A percentile compares a stretch with the other conserved stretches of the same genome.
phyloP scores from a whole-genome alignment of 2,888 invertebrate genomes.

The Andrena haemorrhoa region DNA sequence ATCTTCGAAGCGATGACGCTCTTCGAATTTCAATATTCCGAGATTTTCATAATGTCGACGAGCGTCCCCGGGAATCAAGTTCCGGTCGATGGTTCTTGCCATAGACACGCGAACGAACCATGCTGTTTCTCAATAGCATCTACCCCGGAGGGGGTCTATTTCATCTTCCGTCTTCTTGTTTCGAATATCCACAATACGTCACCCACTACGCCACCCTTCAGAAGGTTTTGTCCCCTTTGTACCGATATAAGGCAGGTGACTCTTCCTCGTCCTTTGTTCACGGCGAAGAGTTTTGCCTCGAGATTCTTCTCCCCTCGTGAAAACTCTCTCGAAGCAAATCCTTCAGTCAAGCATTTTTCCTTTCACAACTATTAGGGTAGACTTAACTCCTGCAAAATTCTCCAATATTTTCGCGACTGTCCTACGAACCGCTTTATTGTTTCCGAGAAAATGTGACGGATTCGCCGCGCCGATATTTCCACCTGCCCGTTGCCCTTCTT shows the following conservation, averaged over 20 bases:
- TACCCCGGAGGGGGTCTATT: constrained; percentile 47
- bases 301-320: constrained; percentile 24
- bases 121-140: constrained; percentile 50
- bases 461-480: not conserved
- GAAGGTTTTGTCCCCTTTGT: constrained; percentile 67
- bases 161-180: constrained; percentile 62
- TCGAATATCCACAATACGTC: constrained; percentile 70
- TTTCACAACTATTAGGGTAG: not conserved
- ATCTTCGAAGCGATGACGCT: not conserved
- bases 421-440: not conserved
- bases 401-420: not conserved
- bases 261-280: constrained; percentile 58
- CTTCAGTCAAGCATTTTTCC: constrained; percentile 5
- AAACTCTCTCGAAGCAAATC: constrained; percentile 45
- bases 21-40: constrained; percentile 39
- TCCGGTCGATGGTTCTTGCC: constrained; percentile 49
- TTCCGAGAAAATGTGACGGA: not conserved
- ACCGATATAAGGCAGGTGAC: constrained; percentile 62
- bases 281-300: constrained; percentile 53
- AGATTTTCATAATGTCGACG: constrained; percentile 31
- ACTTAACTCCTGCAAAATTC: not conserved
- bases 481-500: not conserved
- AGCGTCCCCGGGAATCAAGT: constrained; percentile 33
- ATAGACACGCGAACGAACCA: constrained; percentile 43
- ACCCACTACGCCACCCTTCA: constrained; percentile 35